Base-by-base conservation (phyloP, 2,113 vertebrate species). In the Muntiacus reevesi region DNA sequence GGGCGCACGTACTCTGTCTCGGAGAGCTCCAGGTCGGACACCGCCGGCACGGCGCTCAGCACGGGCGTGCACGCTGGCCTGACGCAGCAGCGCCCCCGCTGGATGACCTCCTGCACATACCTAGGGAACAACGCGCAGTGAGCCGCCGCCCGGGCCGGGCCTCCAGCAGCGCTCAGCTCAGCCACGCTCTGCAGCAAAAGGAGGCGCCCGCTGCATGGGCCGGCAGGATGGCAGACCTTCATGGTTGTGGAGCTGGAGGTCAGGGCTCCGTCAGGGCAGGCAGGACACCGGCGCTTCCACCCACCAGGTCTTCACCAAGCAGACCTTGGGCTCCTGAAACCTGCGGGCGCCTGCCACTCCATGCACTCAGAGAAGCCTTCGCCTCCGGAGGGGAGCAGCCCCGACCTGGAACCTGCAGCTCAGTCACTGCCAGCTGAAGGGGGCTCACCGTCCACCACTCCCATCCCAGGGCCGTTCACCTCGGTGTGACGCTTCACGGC, bases 51-150 rank as follows among this genome's bases (percentile, higher is more conserved):
- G 99, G 98, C 96, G 97, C 98, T 98, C 98, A 99, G 99, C 88
- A 98, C 96, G 54, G 99, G 98, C 93, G 99, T 98, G 95, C 98
- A 98, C 81, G 98, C 97, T 9, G 99, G 99, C 98, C 99, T 98
- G 98, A 98, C 92, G 62, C 99, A 99, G 40, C 99, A 93, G 95
- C 99, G 99, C 91, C 99, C 99, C 97, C 99, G 98, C 98, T 99
- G 99, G 99, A 99, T 99, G 97, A 99, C 99, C 98, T 99, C 99
- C 98, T 99, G 99, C 98, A 99, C 99, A 98, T 99, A 99, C 99
- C 99, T 99, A 99, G 98, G 98, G 98, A 99, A 99, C 98, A 99
- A 98, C 95, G 90, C 62, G 47, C 95, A 94, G 60, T 94, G 92
- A 89, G 57, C 92, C 23, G 10, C 81, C 13, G 67, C 91, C 76